A percentile compares a stretch with the other conserved stretches of the same genome.
phyloP scores from a whole-genome alignment of 2,888 invertebrate genomes.

The Plebejus melissa region DNA sequence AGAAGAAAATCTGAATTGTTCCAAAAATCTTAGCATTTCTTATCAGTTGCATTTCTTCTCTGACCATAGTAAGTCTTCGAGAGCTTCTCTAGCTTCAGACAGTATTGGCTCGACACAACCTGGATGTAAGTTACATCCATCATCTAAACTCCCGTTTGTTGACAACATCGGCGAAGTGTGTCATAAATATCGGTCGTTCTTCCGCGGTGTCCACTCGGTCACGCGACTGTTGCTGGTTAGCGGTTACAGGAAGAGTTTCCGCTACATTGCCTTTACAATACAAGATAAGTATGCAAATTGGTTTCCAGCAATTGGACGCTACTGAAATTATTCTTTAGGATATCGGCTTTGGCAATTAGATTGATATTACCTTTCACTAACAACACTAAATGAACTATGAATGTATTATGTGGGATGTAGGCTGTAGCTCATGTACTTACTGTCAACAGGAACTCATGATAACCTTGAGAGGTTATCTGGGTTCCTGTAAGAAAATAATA shows the following conservation, averaged over 20 bases:
- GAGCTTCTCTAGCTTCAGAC: no score
- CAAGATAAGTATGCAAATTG: conserved; percentile 14
- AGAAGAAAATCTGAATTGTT: no score
- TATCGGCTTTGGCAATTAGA: neutral
- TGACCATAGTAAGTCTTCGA: no score
- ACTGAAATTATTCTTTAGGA: neutral
- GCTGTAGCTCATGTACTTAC: no score
- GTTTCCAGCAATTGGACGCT: neutral
- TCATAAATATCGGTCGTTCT: conserved; percentile 19
- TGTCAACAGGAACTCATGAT: no score
- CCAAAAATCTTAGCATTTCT: no score
- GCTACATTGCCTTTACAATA: neutral
- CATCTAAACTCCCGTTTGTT: neutral
- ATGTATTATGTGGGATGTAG: no score
- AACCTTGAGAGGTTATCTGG: no score
- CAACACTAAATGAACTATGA: no score
- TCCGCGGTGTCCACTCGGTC: conserved; percentile 24
- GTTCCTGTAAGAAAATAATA: no score
- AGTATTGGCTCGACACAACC: no score
- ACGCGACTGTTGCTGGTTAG: conserved; percentile 2
- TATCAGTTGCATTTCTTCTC: no score
- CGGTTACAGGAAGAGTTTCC: conserved; percentile 14
- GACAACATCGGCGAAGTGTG: neutral
- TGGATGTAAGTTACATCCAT: neutral
- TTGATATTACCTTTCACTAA: neutral